phyloP scores from a whole-genome alignment of 2,797 vertebrate genomes.

The Bovichtus variegatus region DNA sequence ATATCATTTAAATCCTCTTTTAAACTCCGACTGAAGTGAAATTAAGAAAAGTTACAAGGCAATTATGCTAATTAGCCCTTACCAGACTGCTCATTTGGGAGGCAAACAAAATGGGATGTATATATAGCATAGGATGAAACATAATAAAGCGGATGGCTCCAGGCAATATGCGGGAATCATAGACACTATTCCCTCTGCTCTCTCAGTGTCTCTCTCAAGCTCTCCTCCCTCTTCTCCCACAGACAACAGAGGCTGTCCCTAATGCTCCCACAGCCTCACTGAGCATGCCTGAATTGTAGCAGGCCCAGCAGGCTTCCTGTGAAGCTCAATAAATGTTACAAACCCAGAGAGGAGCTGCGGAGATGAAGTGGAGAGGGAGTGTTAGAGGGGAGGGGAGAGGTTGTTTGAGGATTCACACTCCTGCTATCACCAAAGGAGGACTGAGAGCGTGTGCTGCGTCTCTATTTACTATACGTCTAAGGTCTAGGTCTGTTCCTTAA shows the following conservation, averaged over 20 bases:
- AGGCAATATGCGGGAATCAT: conserved; percentile 64
- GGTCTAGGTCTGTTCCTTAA: conserved; percentile 11
- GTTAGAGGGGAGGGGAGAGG: conserved; percentile 20
- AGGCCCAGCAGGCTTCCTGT: conserved; percentile 54
- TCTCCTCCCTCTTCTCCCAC: conserved; percentile 44
- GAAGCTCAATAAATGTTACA: conserved; percentile 55
- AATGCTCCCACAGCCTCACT: conserved; percentile 35
- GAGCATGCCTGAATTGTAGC: conserved; percentile 51
- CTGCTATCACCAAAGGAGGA: conserved; percentile 47
- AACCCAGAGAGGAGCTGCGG: conserved; percentile 38
- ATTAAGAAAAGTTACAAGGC: conserved; percentile 39
- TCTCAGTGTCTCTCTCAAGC: conserved; percentile 22
- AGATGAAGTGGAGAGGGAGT: conserved; percentile 19
- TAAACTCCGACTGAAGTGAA: conserved; percentile 34
- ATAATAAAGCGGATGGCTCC: conserved; percentile 48
- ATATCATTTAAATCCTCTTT: background rate
- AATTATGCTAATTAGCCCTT: conserved; percentile 42
- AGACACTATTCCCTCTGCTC: conserved; percentile 43
- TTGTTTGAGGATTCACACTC: conserved; percentile 58
- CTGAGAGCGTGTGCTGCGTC: background rate
- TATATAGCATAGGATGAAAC: conserved; percentile 37
- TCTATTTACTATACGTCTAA: conserved; percentile 41
- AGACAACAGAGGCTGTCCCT: conserved; percentile 46
- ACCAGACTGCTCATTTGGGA: conserved; percentile 40
- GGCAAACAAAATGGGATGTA: conserved; percentile 22